phyloP scores from a whole-genome alignment of 2,797 vertebrate genomes.

The Streptopelia turtur region DNA sequence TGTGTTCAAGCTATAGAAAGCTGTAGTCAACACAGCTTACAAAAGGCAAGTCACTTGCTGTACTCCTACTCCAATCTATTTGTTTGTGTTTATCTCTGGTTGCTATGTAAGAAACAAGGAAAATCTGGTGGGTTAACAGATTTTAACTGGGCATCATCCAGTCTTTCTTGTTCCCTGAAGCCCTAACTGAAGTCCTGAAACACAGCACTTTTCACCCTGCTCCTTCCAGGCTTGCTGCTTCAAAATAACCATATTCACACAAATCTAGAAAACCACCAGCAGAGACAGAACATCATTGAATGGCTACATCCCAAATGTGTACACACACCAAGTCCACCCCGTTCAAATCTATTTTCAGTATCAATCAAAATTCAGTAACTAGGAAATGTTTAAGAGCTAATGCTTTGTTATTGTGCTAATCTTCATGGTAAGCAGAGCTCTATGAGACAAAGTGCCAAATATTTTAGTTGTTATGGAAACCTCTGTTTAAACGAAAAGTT shows the following conservation, averaged over 20 bases:
- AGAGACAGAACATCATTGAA: background rate
- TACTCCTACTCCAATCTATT: conserved; percentile 61
- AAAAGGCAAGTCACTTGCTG: conserved; percentile 64
- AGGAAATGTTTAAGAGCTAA: background rate
- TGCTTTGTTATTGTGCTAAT: background rate
- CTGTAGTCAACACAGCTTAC: conserved; percentile 39
- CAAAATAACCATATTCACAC: background rate
- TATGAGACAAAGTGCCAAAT: conserved; percentile 21
- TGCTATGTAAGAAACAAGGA: conserved; percentile 73
- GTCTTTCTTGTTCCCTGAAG: conserved; percentile 20
- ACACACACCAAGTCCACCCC: background rate
- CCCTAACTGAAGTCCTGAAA: conserved; percentile 2
- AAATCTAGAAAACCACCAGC: background rate
- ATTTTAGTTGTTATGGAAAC: conserved; percentile 58
- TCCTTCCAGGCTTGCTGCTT: conserved; percentile 8
- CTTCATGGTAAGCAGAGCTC: conserved; percentile 7
- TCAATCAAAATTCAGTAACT: background rate
- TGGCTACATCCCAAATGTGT: background rate
- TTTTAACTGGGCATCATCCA: conserved; percentile 56
- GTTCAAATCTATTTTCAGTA: background rate
- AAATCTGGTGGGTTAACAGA: conserved; percentile 59
- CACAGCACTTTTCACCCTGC: conserved; percentile 6
- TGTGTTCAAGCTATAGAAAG: conserved; percentile 35
- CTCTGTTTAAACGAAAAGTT: conserved; percentile 7
- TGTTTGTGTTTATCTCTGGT: conserved; percentile 78